phyloP scores from a whole-genome alignment of 1,140 invertebrate genomes.

The Delia radicum region DNA sequence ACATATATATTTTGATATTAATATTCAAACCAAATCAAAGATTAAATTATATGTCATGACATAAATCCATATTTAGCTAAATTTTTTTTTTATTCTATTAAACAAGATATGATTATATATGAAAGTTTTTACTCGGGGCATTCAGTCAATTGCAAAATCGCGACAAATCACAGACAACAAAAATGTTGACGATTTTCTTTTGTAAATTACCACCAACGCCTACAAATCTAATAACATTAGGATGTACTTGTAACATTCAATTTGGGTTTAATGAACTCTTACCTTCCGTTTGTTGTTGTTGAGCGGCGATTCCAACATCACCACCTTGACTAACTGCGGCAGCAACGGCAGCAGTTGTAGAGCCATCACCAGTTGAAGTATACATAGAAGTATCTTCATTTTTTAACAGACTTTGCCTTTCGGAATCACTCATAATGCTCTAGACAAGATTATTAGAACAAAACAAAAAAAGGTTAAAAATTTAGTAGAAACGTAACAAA shows the following conservation, averaged over 20 bases:
- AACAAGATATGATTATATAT: too few species aligned
- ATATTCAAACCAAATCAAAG: too few species aligned
- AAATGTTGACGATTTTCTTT: neutral
- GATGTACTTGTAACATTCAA: neutral
- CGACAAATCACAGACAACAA: too few species aligned
- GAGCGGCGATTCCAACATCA: neutral
- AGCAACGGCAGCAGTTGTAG: neutral
- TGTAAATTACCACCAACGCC: neutral
- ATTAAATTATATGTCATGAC: too few species aligned
- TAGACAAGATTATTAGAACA: neutral
- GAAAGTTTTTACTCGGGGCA: too few species aligned
- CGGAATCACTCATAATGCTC: constrained; percentile 26
- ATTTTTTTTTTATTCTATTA: too few species aligned
- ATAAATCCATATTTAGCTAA: too few species aligned
- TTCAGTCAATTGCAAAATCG: too few species aligned
- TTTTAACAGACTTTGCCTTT: constrained; percentile 29
- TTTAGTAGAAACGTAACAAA: neutral
- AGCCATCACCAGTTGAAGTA: neutral
- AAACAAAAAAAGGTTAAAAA: too few species aligned
- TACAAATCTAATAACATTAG: neutral
- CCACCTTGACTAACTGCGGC: neutral
- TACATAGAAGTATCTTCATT: constrained; percentile 29
- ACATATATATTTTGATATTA: too few species aligned
- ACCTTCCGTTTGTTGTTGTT: neutral
- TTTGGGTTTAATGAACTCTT: constrained; percentile 12